Evolutionary conservation across 2,797 vertebrate species (phyloP).

Genomic region (Gephyroberyx darwinii): DNA sequence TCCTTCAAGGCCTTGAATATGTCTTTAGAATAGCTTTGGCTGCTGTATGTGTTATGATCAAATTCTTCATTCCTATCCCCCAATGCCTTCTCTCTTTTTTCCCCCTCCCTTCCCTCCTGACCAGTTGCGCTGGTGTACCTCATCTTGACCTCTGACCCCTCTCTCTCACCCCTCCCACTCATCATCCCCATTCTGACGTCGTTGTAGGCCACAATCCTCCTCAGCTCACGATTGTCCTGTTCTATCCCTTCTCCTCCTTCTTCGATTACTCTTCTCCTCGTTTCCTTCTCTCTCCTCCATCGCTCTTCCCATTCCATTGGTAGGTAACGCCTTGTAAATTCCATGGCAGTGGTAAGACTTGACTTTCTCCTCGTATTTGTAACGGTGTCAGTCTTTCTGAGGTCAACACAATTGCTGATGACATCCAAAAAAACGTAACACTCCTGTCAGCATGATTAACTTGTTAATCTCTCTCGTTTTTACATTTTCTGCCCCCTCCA

Average conservation of each 20-base stretch:
- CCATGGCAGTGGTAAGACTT: constrained; percentile 57
- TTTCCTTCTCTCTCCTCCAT: constrained; percentile 82
- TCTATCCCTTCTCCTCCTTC: constrained; percentile 75
- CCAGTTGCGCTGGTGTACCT: background rate
- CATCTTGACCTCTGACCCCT: constrained; percentile 3
- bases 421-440: background rate
- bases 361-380: background rate
- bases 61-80: constrained; percentile 3
- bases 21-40: constrained; percentile 53
- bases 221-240: constrained; percentile 69
- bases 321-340: constrained; percentile 56
- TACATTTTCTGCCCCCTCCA: background rate
- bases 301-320: constrained; percentile 80
- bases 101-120: background rate
- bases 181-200: constrained; percentile 72
- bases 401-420: background rate
- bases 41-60: constrained; percentile 30
- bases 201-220: constrained; percentile 79
- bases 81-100: background rate
- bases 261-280: constrained; percentile 67
- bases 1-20: constrained; percentile 66
- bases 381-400: background rate
- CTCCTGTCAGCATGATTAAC: background rate
- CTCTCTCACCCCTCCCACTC: constrained; percentile 11
- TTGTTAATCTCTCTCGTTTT: background rate